A percentile compares a stretch with the other conserved stretches of the same genome.
Evolutionary conservation across 2,797 vertebrate species (phyloP).

Genomic region (Anableps anableps): DNA sequence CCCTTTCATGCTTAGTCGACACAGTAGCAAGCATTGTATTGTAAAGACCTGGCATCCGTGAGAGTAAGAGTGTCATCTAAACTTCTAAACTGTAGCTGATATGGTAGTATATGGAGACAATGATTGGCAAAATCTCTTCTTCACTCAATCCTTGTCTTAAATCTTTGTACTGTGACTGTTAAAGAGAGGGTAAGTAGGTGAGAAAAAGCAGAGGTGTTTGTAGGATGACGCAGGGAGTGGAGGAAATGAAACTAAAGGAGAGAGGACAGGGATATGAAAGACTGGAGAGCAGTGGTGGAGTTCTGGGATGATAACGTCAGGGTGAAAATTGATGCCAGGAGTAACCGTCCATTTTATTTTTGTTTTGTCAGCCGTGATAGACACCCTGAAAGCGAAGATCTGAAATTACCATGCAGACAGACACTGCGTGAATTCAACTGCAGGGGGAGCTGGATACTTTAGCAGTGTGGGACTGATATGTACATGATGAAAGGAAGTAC

Average conservation of each 20-base stretch:
- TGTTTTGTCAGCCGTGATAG: conserved; percentile 49
- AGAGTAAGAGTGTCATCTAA: conserved; percentile 51
- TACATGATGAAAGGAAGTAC: conserved; percentile 30
- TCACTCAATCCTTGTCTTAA: conserved; percentile 69
- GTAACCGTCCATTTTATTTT: conserved; percentile 72
- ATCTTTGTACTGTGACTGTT: conserved; percentile 70
- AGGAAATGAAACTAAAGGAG: conserved; percentile 42
- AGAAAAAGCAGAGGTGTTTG: conserved; percentile 43
- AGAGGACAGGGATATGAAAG: conserved; percentile 27
- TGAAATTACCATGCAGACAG: conserved; percentile 47
- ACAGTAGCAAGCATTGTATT: conserved; percentile 47
- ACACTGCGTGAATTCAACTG: conserved; percentile 41
- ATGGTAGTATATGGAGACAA: conserved; percentile 52
- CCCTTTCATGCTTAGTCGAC: conserved; percentile 45
- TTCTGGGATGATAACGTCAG: conserved; percentile 46
- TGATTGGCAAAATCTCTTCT: conserved; percentile 14
- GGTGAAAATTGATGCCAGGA: conserved; percentile 57
- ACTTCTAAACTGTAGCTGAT: conserved; percentile 59
- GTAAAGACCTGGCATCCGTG: conserved; percentile 41
- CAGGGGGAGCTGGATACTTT: conserved; percentile 42
- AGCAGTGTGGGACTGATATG: conserved; percentile 15
- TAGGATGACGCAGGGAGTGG: conserved; percentile 43
- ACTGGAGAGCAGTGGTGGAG: conserved; percentile 19
- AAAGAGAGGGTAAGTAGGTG: conserved; percentile 55
- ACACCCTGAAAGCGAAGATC: conserved; percentile 24